Evolutionary conservation across 2,797 vertebrate species (phyloP).

Genomic region (Trachops cirrhosus): DNA sequence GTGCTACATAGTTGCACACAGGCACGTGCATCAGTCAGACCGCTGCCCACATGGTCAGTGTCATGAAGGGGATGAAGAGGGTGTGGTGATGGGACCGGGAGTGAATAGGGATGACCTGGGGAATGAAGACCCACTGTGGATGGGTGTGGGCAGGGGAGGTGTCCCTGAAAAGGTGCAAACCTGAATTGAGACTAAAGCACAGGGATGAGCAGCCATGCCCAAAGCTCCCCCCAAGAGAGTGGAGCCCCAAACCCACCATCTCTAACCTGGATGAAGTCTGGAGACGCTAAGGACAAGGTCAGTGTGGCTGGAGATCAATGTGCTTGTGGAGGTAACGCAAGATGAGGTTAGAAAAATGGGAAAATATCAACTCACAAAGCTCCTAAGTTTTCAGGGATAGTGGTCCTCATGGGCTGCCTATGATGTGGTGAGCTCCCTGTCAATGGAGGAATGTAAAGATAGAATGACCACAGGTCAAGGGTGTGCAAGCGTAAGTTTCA

Average conservation of each 20-base stretch:
- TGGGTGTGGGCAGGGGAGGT: background rate
- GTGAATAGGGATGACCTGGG: fast-evolving
- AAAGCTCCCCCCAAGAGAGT: no score
- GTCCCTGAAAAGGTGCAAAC: background rate
- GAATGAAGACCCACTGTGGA: no score
- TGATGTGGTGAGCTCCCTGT: background rate
- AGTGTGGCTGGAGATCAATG: fast-evolving
- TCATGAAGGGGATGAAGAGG: fast-evolving
- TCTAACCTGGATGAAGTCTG: fast-evolving
- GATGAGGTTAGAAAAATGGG: background rate
- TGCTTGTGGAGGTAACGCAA: fast-evolving
- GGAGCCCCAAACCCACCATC: background rate
- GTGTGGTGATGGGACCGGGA: fast-evolving
- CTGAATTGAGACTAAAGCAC: background rate
- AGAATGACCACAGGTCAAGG: fast-evolving
- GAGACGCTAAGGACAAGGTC: fast-evolving
- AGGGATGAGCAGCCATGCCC: fast-evolving
- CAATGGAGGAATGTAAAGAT: fast-evolving
- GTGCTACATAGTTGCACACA: fast-evolving
- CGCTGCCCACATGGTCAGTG: fast-evolving
- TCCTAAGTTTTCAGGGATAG: background rate
- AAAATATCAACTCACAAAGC: fast-evolving
- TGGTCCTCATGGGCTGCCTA: fast-evolving
- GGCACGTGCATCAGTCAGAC: background rate
- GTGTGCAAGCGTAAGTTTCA: fast-evolving